Percentiles rank a stretch among this genome's conserved stretches.
These are phyloP conservation scores for Oplegnathus fasciatus DNA, from an alignment of 2,113 vertebrate species.

Conservation along the genomic window DNA sequence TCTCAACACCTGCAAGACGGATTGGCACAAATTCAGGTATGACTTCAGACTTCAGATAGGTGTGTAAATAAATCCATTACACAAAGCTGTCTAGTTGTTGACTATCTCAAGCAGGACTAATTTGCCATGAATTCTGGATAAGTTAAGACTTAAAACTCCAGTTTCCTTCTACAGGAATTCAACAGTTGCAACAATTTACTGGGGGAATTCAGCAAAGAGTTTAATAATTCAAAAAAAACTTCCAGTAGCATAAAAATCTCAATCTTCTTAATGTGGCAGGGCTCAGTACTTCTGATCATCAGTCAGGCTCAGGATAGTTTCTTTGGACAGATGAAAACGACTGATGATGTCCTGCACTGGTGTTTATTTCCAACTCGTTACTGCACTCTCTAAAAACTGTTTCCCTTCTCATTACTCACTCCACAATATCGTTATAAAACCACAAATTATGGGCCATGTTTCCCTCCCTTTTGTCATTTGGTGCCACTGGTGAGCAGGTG, in stretches of 20 bases:
- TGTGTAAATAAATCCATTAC: neutral
- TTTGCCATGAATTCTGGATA: neutral
- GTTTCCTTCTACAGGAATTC: slow-evolving; percentile 20
- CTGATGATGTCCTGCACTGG: neutral
- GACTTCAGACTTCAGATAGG: neutral
- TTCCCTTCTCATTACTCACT: neutral
- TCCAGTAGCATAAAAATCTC: neutral
- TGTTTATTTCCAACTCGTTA: slow-evolving; percentile 16
- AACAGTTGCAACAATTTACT: slow-evolving; percentile 2
- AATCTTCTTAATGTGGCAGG: neutral
- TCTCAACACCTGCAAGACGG: neutral
- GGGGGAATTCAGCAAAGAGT: neutral
- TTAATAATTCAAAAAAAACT: slow-evolving; percentile 15
- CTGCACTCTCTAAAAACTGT: neutral
- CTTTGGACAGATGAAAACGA: slow-evolving; percentile 19
- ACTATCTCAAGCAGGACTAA: neutral
- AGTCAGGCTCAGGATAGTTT: slow-evolving; percentile 2
- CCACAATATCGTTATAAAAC: neutral
- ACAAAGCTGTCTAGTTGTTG: neutral
- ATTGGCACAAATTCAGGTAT: neutral
- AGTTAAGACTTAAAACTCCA: neutral
- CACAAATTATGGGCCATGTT: neutral
- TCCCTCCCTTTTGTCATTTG: neutral
- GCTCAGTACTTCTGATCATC: slow-evolving; percentile 11
- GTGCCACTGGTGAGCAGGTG: neutral